Conservation (phyloP, 2,797 vertebrate genomes). For the Chaunax sp. region DNA sequence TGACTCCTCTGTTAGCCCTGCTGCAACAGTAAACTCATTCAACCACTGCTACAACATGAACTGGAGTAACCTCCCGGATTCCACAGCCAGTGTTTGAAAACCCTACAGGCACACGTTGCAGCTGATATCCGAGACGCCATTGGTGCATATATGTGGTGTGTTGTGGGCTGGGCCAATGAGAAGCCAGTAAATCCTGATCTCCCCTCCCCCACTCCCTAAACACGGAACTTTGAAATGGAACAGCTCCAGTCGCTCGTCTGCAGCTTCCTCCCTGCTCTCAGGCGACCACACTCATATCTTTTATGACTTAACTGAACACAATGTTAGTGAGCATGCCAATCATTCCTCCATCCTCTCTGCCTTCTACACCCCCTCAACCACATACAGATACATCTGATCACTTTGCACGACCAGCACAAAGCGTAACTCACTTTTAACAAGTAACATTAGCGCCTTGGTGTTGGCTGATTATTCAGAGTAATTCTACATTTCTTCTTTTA, state of each 20-base stretch:
- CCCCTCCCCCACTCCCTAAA: constrained; percentile 50
- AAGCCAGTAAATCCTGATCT: not conserved
- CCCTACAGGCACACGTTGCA: not conserved
- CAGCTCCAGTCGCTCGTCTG: not conserved
- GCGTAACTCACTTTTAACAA: constrained; percentile 37
- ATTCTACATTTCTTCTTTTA: not conserved
- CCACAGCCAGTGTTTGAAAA: constrained; percentile 58
- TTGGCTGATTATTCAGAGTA: not conserved
- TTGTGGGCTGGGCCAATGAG: constrained; percentile 81
- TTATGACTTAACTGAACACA: not conserved
- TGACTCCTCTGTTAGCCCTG: not conserved
- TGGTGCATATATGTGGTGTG: constrained; percentile 82
- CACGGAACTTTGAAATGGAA: constrained; percentile 27
- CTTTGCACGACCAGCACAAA: not conserved
- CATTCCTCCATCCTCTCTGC: constrained; percentile 34
- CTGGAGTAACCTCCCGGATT: constrained; percentile 78
- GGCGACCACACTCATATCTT: constrained; percentile 11
- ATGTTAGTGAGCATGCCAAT: constrained; percentile 41
- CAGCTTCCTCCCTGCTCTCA: constrained; percentile 3
- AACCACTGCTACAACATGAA: constrained; percentile 59
- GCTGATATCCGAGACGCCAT: constrained; percentile 52
- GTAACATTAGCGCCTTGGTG: constrained; percentile 10
- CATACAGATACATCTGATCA: not conserved
- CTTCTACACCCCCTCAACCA: not conserved
- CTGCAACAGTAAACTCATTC: constrained; percentile 32